Evolutionary conservation across 2,797 vertebrate genomes (phyloP), one percentile per base, ranked within the genome.

Genomic region (Leptatherina wallacei): DNA sequence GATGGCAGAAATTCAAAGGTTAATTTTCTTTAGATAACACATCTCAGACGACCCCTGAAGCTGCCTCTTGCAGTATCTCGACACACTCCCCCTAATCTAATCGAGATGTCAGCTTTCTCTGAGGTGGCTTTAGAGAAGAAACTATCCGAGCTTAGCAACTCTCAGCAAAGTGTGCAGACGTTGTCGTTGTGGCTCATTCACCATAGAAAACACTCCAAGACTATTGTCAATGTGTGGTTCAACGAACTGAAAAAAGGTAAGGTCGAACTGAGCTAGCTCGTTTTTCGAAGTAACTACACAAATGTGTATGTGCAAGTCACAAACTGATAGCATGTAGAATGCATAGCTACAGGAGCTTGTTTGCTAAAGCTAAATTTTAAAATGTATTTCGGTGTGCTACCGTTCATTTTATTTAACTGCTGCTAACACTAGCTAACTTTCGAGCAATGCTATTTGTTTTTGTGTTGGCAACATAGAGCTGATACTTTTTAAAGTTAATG

Each of bases 141-240:
- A 92, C 87, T 95, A 33, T 93, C 93, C 76, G 95, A 96, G 92
- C 93, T 96, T 10, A 96, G 95, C 87, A 96, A 95, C 93, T 96
- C 95, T 1, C 95, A 96, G 83, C 95, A 96, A 88, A 95, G 95
- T 91, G 95, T 96, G 32, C 95, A 96, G 80, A 96, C 95, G 3
- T 49, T 96, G 80, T 95, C 94, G 5, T 38, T 96, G 77, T 96
- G 95, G 95, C 94, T 96, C 76, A 96, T 96, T 64, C 95, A 96
- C 71, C 95, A 96, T 44, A 93, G 95, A 84, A 96, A 96, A 80
- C 95, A 95, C 93, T 94, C 95, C 47, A 94, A 90, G 92, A 94
- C 93, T 69, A 95, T 96, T 52, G 95, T 95, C 40, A 88, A n/a
- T 35, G 95, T 96, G 35, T 96, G 95, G 95, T 87, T 91, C 86